These are phyloP conservation scores for Hydrozoanthus gracilis DNA, from an alignment of 92 coral and sea anemone genomes.

Conservation along the genomic window DNA sequence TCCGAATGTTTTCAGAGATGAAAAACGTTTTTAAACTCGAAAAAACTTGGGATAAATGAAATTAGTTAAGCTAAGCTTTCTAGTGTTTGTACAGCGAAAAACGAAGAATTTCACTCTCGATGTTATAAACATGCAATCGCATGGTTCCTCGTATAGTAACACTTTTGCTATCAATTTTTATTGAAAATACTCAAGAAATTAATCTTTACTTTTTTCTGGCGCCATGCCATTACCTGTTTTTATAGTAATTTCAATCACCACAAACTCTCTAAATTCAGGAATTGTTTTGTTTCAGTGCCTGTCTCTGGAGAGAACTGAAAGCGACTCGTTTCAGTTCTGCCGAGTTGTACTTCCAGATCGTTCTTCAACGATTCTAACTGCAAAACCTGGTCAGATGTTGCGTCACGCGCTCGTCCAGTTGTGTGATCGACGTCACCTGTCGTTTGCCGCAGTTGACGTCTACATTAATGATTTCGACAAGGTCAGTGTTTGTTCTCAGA, in stretches of 20 bases:
- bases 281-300: slow-evolving; percentile 64
- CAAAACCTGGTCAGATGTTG: slow-evolving; percentile 87
- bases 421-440: slow-evolving; percentile 87
- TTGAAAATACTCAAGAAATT: no score
- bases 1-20: no score
- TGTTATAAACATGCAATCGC: no score
- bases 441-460: slow-evolving; percentile 86
- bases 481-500: slow-evolving; percentile 40
- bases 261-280: no score
- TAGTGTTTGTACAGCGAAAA: no score
- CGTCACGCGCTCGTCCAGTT: slow-evolving; percentile 83
- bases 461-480: slow-evolving; percentile 76
- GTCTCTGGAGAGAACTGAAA: slow-evolving; percentile 71
- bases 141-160: no score
- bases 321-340: slow-evolving; percentile 88
- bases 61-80: not conserved
- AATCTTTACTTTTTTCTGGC: no score
- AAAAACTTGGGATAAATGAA: no score
- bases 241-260: no score
- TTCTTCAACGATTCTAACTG: slow-evolving; percentile 85
- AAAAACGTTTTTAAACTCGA: no score
- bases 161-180: no score
- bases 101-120: no score
- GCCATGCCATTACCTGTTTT: not conserved
- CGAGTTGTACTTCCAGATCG: slow-evolving; percentile 88